Evolutionary conservation across 2,797 vertebrate species (phyloP).

Genomic region (Anguilla obscura): DNA sequence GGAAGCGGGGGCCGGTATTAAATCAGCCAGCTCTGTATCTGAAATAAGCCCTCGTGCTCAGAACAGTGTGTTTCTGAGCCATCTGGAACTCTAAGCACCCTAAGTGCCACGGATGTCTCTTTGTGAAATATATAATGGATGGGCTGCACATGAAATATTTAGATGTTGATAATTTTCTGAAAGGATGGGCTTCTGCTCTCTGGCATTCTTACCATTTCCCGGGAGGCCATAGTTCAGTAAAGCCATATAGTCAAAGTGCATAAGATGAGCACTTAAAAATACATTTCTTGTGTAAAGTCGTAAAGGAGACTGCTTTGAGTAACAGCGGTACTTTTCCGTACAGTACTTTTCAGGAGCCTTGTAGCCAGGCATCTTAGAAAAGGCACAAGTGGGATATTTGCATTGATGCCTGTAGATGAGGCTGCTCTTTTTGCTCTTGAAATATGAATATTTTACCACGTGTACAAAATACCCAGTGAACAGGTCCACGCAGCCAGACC

Average conservation of each 20-base stretch:
- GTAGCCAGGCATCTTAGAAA: not conserved
- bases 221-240: constrained; percentile 10
- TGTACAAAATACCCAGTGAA: not conserved
- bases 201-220: not conserved
- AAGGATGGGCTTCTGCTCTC: not conserved
- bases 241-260: not conserved
- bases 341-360: not conserved
- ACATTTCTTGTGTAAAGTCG: not conserved
- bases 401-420: not conserved
- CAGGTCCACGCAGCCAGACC: not conserved
- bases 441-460: not conserved
- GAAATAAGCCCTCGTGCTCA: not conserved
- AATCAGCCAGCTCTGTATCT: not conserved
- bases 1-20: not conserved
- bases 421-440: not conserved
- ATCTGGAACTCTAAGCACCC: not conserved
- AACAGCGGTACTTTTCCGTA: not conserved
- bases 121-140: constrained; percentile 1
- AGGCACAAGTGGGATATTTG: not conserved
- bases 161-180: not conserved
- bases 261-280: not conserved
- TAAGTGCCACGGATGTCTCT: not conserved
- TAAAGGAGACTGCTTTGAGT: not conserved
- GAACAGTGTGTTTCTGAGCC: not conserved
- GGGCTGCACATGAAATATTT: constrained; percentile 9